phyloP scores from a whole-genome alignment of 2,888 invertebrate genomes.

The Notodonta dromedarius region DNA sequence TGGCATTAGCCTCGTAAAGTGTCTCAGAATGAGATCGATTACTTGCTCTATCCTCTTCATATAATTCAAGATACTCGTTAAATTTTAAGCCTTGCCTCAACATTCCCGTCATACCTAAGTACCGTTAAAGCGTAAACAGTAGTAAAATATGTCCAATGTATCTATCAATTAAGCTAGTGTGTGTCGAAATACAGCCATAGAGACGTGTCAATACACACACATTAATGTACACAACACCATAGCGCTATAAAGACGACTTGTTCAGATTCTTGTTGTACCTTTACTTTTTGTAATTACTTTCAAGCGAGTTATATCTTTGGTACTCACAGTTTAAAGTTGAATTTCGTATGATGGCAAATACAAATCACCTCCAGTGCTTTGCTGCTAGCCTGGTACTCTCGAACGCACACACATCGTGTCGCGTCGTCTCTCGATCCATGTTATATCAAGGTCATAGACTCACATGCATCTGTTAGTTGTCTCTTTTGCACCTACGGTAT shows the following conservation, averaged over 20 bases:
- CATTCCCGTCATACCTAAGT: background rate
- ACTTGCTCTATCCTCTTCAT: too few relatives aligned
- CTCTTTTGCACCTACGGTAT: conserved; percentile 47
- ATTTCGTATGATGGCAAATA: conserved; percentile 25
- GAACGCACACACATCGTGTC: conserved; percentile 69
- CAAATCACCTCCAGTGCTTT: conserved; percentile 45
- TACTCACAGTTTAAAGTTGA: conserved; percentile 16
- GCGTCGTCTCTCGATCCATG: conserved; percentile 63
- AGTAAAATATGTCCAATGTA: background rate
- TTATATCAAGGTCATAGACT: conserved; percentile 75
- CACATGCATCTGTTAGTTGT: conserved; percentile 60
- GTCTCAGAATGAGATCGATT: too few relatives aligned
- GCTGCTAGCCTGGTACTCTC: conserved; percentile 71
- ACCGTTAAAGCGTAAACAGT: background rate
- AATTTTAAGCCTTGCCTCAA: background rate
- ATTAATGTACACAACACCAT: conserved; percentile 27
- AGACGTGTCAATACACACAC: conserved; percentile 37
- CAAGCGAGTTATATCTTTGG: conserved; percentile 28
- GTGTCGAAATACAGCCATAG: conserved; percentile 4
- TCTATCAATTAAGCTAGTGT: conserved; percentile 1
- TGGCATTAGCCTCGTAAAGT: too few relatives aligned
- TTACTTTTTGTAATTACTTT: conserved; percentile 27
- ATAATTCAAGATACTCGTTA: too few relatives aligned
- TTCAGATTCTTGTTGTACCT: conserved; percentile 31
- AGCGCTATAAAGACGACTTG: conserved; percentile 36